Evolutionary conservation across 1,140 invertebrate genomes (phyloP).

Genomic region (Pectinophora gossypiella): DNA sequence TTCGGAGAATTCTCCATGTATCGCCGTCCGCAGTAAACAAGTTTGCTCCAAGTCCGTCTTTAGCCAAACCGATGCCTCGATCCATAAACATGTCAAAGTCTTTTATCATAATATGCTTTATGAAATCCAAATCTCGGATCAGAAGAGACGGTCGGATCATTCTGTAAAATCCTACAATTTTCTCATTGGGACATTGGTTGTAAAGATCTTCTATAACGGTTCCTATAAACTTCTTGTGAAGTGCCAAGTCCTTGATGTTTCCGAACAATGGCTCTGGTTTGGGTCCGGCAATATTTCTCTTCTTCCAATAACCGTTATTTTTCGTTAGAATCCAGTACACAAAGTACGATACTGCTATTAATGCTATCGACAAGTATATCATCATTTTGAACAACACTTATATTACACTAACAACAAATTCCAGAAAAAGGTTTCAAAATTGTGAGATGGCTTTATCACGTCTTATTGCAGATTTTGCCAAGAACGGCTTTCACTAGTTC

Average conservation of each 20-base stretch:
- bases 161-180: constrained; percentile 45
- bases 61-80: constrained; percentile 61
- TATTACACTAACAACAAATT: too few species aligned
- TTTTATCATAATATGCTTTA: constrained; percentile 77
- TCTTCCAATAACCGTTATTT: constrained; percentile 29
- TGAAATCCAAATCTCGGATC: constrained; percentile 76
- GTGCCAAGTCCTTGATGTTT: constrained; percentile 23
- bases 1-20: constrained; percentile 75
- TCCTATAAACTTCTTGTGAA: constrained; percentile 20
- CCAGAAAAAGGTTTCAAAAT: too few species aligned
- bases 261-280: constrained; percentile 23
- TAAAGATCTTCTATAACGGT: constrained; percentile 27
- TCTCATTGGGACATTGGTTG: constrained; percentile 34
- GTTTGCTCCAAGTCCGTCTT: constrained; percentile 68
- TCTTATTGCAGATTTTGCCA: too few species aligned
- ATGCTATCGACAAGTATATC: too few species aligned
- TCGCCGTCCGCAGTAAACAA: constrained; percentile 64
- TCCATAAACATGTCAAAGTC: constrained; percentile 76
- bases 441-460: too few species aligned
- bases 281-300: constrained; percentile 21
- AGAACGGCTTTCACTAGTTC: too few species aligned
- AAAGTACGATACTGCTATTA: too few species aligned
- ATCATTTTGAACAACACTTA: too few species aligned
- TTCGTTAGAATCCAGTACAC: constrained; percentile 22
- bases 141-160: constrained; percentile 67